These are phyloP conservation scores for Peromyscus aztecus DNA, from an alignment of 2,797 vertebrate genomes.

Conservation along the genomic window DNA sequence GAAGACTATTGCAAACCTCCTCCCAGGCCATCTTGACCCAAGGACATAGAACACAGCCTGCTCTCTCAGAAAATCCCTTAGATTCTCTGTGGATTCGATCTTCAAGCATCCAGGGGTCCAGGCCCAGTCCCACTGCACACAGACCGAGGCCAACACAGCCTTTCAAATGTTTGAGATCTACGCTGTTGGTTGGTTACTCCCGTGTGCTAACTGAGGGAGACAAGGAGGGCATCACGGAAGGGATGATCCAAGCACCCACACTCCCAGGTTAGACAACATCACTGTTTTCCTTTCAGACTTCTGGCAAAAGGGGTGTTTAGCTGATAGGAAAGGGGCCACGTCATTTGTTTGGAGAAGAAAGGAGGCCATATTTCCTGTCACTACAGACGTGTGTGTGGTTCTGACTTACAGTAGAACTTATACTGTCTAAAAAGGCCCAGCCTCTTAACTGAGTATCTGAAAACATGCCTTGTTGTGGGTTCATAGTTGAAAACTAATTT, in stretches of 20 bases:
- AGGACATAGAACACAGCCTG: too few relatives aligned
- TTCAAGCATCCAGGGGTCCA: background rate
- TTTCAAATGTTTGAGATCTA: background rate
- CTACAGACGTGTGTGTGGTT: background rate
- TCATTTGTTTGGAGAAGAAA: background rate
- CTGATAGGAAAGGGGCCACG: fast-evolving
- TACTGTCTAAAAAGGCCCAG: background rate
- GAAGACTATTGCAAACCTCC: background rate
- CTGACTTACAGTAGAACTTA: background rate
- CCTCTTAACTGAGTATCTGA: background rate
- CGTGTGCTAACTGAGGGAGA: background rate
- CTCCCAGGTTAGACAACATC: background rate
- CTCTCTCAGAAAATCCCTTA: background rate
- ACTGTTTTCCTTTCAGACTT: background rate
- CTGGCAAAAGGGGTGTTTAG: too few relatives aligned
- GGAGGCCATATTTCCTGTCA: too few relatives aligned
- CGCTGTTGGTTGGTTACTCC: fast-evolving
- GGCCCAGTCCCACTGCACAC: fast-evolving
- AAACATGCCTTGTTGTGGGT: background rate
- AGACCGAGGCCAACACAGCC: background rate
- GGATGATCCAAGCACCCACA: background rate
- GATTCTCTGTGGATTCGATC: background rate
- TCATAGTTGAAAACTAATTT: background rate
- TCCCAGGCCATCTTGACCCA: background rate
- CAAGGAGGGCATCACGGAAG: fast-evolving